Conservation (phyloP, 2,797 vertebrate genomes). For the Hafferia zeledoni region DNA sequence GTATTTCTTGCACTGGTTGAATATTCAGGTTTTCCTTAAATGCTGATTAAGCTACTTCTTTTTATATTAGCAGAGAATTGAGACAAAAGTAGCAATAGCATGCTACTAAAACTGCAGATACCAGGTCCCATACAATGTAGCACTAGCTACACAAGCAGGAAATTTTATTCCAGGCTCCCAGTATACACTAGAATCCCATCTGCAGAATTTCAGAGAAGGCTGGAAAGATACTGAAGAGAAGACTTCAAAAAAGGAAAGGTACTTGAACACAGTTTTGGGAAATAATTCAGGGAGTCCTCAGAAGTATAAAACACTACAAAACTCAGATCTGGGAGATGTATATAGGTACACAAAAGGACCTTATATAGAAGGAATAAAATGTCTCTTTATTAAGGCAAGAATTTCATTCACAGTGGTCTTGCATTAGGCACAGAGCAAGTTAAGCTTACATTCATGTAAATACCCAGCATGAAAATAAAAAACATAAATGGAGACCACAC, state of each 20-base stretch:
- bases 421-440: not conserved
- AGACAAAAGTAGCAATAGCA: not conserved
- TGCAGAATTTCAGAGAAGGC: not conserved
- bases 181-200: not conserved
- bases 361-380: not conserved
- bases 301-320: not conserved
- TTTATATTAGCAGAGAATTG: not conserved
- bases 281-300: not conserved
- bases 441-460: not conserved
- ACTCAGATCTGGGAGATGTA: not conserved
- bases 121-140: not conserved
- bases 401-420: not conserved
- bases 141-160: not conserved
- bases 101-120: not conserved
- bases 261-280: not conserved
- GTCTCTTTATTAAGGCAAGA: not conserved
- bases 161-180: not conserved
- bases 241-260: not conserved
- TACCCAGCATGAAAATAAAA: not conserved
- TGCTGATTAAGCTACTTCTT: not conserved
- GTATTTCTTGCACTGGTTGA: not conserved
- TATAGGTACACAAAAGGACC: not conserved
- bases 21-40: not conserved
- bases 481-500: not conserved
- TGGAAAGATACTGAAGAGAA: not conserved